Percentiles rank a stretch among this genome's conserved stretches.
Conservation (phyloP, 2,888 invertebrate genomes). For the Acrobasis suavella region DNA sequence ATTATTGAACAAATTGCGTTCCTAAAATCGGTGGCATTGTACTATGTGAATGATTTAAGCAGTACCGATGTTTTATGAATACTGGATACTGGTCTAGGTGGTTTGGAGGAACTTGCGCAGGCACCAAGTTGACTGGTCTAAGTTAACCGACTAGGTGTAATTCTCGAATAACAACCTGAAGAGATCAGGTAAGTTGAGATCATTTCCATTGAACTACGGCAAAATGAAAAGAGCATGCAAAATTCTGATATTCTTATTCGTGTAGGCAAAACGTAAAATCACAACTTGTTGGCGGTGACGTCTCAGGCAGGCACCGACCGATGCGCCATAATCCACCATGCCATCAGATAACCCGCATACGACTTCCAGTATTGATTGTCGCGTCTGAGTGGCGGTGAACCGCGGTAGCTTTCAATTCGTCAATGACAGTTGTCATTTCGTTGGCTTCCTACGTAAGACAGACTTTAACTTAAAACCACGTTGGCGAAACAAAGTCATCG, state of each 20-base stretch:
- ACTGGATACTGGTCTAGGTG: no score
- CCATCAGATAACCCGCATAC: constrained; percentile 60
- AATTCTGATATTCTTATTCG: constrained; percentile 29
- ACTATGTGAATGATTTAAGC: no score
- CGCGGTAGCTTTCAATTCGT: constrained; percentile 14
- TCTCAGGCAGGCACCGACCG: constrained; percentile 68
- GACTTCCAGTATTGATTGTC: constrained; percentile 60
- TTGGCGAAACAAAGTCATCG: neutral
- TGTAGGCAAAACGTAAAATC: constrained; percentile 48
- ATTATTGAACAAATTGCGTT: no score
- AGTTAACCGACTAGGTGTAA: no score
- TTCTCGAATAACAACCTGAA: no score
- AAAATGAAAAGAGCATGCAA: neutral
- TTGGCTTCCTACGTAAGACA: neutral
- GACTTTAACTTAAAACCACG: neutral
- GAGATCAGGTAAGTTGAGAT: no score
- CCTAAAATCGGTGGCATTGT: no score
- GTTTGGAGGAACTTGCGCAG: no score
- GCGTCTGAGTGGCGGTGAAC: constrained; percentile 40
- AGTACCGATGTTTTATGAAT: no score
- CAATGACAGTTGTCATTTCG: constrained; percentile 2
- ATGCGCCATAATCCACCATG: constrained; percentile 59
- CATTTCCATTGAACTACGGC: no score
- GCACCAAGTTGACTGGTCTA: no score
- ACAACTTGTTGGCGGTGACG: constrained; percentile 58